A percentile compares a stretch with the other conserved stretches of the same genome.
Evolutionary conservation across 1,140 invertebrate genomes (phyloP).

Genomic region (Thalassaphorura encarpata): DNA sequence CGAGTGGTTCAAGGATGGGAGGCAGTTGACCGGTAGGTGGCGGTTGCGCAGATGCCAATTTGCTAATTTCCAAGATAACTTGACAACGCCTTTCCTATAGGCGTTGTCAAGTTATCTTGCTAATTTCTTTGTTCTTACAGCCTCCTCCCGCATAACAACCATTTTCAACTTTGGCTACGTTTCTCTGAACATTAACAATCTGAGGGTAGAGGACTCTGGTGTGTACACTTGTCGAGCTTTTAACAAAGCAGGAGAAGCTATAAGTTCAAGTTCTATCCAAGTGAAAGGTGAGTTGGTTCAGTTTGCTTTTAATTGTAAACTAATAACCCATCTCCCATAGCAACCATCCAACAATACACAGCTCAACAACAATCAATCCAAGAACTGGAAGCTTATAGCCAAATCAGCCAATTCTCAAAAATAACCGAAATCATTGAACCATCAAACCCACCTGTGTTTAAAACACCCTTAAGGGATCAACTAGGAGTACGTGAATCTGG

Average conservation of each 20-base stretch:
- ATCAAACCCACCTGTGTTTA: slow-evolving; percentile 74
- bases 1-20: slow-evolving; percentile 97
- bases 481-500: slow-evolving; percentile 79
- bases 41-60: not conserved
- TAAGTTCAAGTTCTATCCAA: slow-evolving; percentile 32
- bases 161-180: slow-evolving; percentile 98
- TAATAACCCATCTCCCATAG: too few species aligned
- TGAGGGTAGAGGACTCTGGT: slow-evolving; percentile 86
- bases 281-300: slow-evolving; percentile 20
- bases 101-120: too few species aligned
- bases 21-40: slow-evolving; percentile 58
- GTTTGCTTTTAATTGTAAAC: too few species aligned
- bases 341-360: slow-evolving; percentile 6
- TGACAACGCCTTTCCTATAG: too few species aligned
- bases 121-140: slow-evolving; percentile 23
- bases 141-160: slow-evolving; percentile 80
- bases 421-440: slow-evolving; percentile 66
- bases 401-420: slow-evolving; percentile 59
- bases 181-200: slow-evolving; percentile 93
- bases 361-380: slow-evolving; percentile 76
- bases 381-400: slow-evolving; percentile 72
- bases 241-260: slow-evolving; percentile 63
- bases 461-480: slow-evolving; percentile 83
- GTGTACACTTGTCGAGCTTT: slow-evolving; percentile 80
- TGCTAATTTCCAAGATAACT: too few species aligned